phyloP scores from a whole-genome alignment of 2,113 vertebrate genomes.

The Odontesthes bonariensis region DNA sequence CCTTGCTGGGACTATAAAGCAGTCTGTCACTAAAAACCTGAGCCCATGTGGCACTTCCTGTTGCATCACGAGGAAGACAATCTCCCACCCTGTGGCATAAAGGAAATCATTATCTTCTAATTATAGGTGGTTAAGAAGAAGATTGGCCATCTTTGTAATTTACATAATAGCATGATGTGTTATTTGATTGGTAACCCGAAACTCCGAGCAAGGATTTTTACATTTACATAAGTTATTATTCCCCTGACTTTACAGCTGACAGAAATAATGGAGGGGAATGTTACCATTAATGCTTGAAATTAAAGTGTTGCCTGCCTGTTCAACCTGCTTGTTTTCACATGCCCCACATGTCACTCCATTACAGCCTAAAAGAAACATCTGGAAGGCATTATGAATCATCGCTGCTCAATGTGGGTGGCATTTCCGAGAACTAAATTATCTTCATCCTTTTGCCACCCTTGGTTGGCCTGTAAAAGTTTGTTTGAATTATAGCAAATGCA shows the following conservation, averaged over 20 bases:
- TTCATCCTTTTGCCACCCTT: constrained; percentile 47
- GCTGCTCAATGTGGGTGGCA: constrained; percentile 70
- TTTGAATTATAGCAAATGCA: constrained; percentile 22
- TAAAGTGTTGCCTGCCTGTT: not conserved
- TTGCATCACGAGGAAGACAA: constrained; percentile 36
- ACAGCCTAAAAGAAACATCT: constrained; percentile 61
- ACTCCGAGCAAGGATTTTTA: not conserved
- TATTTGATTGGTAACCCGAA: constrained; percentile 17
- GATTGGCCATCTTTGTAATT: constrained; percentile 55
- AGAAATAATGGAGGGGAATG: not conserved
- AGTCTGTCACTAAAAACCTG: not conserved
- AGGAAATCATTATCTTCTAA: constrained; percentile 70
- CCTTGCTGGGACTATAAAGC: not conserved
- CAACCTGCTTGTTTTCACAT: constrained; percentile 59
- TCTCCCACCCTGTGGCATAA: constrained; percentile 45
- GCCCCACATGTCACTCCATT: constrained; percentile 40
- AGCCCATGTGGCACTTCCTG: constrained; percentile 40
- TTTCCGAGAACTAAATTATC: constrained; percentile 64
- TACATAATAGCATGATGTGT: constrained; percentile 47
- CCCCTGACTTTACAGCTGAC: not conserved
- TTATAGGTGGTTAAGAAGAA: constrained; percentile 57
- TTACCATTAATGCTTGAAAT: not conserved
- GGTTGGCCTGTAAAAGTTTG: constrained; percentile 27
- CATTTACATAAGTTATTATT: not conserved
- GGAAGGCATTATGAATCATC: constrained; percentile 69